Evolutionary conservation across 92 coral and sea anemone genomes (phyloP).

Genomic region (Porites lobata): DNA sequence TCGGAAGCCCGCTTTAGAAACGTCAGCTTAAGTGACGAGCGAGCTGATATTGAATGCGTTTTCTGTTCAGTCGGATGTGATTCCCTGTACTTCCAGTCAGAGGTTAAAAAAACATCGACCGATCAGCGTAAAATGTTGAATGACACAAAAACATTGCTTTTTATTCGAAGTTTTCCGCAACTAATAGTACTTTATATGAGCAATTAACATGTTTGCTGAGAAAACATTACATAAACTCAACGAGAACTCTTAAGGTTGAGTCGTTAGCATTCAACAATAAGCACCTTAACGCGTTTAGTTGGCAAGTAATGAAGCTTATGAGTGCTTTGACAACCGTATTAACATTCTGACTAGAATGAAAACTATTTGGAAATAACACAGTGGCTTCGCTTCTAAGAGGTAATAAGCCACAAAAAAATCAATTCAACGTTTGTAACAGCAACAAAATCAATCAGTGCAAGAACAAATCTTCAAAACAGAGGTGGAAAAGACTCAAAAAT

Average conservation of each 20-base stretch:
- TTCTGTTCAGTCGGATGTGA: too few relatives aligned
- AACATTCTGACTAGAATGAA: too few relatives aligned
- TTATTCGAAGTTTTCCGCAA: conserved; percentile 5
- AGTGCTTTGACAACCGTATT: background rate
- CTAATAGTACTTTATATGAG: conserved; percentile 16
- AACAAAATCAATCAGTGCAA: background rate
- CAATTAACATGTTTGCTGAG: conserved; percentile 19
- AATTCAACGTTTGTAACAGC: too few relatives aligned
- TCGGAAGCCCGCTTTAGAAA: too few relatives aligned
- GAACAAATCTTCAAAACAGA: background rate
- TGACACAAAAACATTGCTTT: conserved; percentile 17
- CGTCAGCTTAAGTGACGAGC: too few relatives aligned
- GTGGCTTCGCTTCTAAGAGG: too few relatives aligned
- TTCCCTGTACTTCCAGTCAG: background rate
- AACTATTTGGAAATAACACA: too few relatives aligned
- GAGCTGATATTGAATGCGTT: too few relatives aligned
- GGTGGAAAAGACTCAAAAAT: background rate
- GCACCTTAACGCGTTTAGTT: background rate
- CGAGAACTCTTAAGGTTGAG: background rate
- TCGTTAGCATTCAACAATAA: background rate
- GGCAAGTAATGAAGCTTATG: background rate
- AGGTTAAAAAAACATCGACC: background rate
- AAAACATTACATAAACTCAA: conserved; percentile 15
- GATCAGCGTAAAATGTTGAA: background rate
- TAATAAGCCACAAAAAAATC: too few relatives aligned